Conservation (phyloP, 2,113 vertebrate genomes). For the Cyprinodon tularosa region DNA sequence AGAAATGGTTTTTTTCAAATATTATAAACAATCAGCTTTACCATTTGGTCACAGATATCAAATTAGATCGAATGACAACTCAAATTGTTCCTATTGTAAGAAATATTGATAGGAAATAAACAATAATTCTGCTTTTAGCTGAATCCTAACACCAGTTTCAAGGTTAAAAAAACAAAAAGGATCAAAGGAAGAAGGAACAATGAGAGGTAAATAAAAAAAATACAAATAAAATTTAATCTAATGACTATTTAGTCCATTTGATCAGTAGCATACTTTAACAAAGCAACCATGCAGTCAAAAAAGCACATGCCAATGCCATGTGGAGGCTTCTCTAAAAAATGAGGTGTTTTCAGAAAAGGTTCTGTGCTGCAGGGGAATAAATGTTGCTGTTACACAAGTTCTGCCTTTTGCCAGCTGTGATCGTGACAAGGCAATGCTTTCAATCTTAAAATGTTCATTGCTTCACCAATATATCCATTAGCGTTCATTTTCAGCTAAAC, state of each 20-base stretch:
- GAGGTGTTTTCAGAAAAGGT: constrained; percentile 37
- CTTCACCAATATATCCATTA: constrained; percentile 68
- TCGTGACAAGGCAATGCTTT: constrained; percentile 68
- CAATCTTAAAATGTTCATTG: constrained; percentile 69
- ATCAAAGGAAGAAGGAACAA: neutral
- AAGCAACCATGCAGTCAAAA: constrained; percentile 8
- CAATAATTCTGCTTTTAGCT: neutral
- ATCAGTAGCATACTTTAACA: constrained; percentile 14
- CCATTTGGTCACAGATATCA: constrained; percentile 6
- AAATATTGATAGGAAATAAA: neutral
- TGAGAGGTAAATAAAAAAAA: neutral
- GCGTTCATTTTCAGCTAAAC: constrained; percentile 62
- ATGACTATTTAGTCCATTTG: constrained; percentile 20
- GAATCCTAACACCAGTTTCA: neutral
- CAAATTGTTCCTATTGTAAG: neutral
- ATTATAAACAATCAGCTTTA: neutral
- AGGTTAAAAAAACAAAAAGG: constrained; percentile 2
- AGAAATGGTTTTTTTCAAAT: neutral
- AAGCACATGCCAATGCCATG: constrained; percentile 20
- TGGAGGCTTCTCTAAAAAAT: constrained; percentile 36
- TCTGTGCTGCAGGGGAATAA: constrained; percentile 49
- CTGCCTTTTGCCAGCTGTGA: constrained; percentile 62
- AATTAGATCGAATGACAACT: neutral
- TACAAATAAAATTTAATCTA: constrained; percentile 5
- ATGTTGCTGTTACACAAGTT: constrained; percentile 35